Conservation (phyloP, 1,140 invertebrate species). For the Acromyrmex charruanus region DNA sequence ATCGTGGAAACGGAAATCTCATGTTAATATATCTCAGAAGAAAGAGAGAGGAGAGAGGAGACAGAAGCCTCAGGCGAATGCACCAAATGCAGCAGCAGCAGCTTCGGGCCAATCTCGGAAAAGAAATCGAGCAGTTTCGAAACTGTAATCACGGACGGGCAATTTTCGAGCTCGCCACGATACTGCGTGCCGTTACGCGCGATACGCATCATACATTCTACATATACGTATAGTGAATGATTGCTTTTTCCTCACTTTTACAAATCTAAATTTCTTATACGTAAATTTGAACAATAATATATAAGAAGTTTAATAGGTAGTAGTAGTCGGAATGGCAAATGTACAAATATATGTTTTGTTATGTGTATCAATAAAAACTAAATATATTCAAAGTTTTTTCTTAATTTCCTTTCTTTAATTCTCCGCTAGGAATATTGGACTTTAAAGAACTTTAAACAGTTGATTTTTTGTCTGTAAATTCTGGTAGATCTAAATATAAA, state of each 20-base stretch:
- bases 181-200: constrained; percentile 50
- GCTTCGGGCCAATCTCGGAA: constrained; percentile 59
- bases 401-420: background rate
- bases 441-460: no score
- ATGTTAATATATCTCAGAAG: constrained; percentile 64
- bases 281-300: background rate
- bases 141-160: constrained; percentile 53
- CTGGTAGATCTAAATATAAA: no score
- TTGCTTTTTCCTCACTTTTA: background rate
- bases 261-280: background rate
- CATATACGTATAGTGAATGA: constrained; percentile 31
- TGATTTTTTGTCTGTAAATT: no score
- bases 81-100: constrained; percentile 65
- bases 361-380: background rate
- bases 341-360: no score
- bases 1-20: constrained; percentile 80
- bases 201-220: constrained; percentile 58
- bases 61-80: constrained; percentile 72
- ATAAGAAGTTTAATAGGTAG: background rate
- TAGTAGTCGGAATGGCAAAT: background rate
- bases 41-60: constrained; percentile 70
- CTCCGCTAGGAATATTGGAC: no score
- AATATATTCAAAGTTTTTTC: background rate
- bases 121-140: constrained; percentile 79
- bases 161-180: constrained; percentile 58